phyloP scores from a whole-genome alignment of 2,797 vertebrate genomes.

The Pseudocheirus occidentalis region DNA sequence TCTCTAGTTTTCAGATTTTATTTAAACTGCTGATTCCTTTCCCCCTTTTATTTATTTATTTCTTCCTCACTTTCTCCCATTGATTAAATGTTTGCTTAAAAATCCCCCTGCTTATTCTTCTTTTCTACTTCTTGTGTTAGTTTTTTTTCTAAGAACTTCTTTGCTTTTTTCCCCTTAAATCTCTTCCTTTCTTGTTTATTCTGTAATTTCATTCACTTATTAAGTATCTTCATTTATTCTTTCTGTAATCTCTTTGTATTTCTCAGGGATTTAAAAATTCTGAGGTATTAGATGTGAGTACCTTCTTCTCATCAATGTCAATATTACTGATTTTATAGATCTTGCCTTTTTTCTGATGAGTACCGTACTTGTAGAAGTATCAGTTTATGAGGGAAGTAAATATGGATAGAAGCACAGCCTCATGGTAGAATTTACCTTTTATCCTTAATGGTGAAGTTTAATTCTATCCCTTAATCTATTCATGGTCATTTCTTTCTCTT shows the following conservation, averaged over 20 bases:
- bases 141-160: neutral
- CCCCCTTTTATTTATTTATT: neutral
- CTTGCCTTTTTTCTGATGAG: neutral
- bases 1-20: neutral
- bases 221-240: neutral
- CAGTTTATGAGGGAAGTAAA: neutral
- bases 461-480: neutral
- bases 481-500: neutral
- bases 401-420: neutral
- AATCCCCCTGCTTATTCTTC: neutral
- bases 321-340: neutral
- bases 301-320: neutral
- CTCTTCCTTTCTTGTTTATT: neutral
- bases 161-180: neutral
- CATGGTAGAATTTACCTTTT: neutral
- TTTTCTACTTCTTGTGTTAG: neutral
- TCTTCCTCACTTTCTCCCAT: neutral
- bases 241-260: neutral
- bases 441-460: neutral
- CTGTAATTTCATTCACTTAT: neutral
- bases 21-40: neutral
- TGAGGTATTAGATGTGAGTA: neutral
- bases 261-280: neutral
- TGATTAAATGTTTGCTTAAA: neutral
- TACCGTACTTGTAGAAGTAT: neutral